phyloP scores from a whole-genome alignment of 2,113 vertebrate genomes.

The Indicator maculatus region DNA sequence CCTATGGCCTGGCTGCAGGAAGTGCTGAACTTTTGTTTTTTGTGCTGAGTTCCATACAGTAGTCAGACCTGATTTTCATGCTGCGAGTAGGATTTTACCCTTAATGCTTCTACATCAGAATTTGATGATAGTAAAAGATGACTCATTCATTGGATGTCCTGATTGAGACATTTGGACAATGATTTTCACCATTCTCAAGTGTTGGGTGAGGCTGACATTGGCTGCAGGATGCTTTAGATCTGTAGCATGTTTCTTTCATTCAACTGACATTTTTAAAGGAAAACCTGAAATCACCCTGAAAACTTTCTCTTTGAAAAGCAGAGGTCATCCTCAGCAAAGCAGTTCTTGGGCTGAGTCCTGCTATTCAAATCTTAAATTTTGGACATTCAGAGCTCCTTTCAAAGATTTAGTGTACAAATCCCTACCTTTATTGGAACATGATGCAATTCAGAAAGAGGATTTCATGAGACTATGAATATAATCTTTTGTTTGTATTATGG shows the following conservation, averaged over 20 bases:
- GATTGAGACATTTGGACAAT: neutral
- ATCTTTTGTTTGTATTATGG: neutral
- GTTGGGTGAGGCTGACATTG: neutral
- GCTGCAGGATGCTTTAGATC: neutral
- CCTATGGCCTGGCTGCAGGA: neutral
- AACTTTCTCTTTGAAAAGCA: neutral
- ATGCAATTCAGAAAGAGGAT: neutral
- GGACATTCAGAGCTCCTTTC: neutral
- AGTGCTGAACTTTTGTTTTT: neutral
- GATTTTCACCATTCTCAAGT: neutral
- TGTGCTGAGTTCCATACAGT: neutral
- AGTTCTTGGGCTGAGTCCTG: neutral
- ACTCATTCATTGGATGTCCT: neutral
- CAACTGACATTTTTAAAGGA: neutral
- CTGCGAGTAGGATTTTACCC: neutral
- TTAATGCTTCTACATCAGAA: rapidly evolving
- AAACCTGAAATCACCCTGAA: neutral
- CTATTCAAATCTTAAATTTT: neutral
- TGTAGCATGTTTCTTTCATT: neutral
- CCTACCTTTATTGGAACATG: neutral
- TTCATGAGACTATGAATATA: neutral
- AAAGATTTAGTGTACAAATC: neutral
- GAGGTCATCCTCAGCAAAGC: neutral
- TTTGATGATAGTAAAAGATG: neutral
- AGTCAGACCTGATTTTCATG: rapidly evolving